Evolutionary conservation across 2,888 invertebrate species (phyloP), one percentile per base, ranked within the genome.

Genomic region (Chrysolina oricalcia): DNA sequence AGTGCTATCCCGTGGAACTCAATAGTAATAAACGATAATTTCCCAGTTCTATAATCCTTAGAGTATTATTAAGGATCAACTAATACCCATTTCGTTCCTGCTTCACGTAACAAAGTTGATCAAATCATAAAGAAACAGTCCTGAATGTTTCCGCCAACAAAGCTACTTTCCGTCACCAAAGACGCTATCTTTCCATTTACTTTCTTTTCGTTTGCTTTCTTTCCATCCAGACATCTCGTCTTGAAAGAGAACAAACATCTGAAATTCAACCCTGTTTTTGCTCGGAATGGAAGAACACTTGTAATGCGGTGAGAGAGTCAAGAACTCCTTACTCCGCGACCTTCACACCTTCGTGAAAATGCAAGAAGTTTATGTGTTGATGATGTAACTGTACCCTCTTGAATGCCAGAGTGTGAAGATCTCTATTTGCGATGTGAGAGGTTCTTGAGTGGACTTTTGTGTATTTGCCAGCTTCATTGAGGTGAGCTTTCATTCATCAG

Each of bases 141-240:
- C 6, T 11, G 27, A 27, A 56, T 21, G 3, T 27, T 8, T 50
- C 2, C 27, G 6, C 23, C 13, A 23, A 21, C 9, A 23, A 59
- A 53, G 21, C 5, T 53, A 2, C 21, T 21, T 59, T 2, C 6
- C 35, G 8, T n/a, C 23, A 0, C 9, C 15, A n/a, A n/a, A 46
- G 4, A 46, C 15, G 46, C n/a, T 15, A 10, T 59, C 35, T 27
- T 46, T 15, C 1, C 15, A 13, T 46, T 46, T 15, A 2, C 9
- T 35, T n/a, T 59, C 59, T 59, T 19, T 59, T n/a, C 59, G n/a
- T 59, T 59, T 59, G n/a, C 17, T 27, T 27, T 59, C 59, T 27
- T n/a, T 35, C 17, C 59, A 27, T 56, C 21, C 56, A 19, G 50
- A 15, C 17, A 50, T 53, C 59, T n/a, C 9, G 23, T 59, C n/a